Conservation (phyloP, 2,113 vertebrate species). For the Pipa parva region DNA sequence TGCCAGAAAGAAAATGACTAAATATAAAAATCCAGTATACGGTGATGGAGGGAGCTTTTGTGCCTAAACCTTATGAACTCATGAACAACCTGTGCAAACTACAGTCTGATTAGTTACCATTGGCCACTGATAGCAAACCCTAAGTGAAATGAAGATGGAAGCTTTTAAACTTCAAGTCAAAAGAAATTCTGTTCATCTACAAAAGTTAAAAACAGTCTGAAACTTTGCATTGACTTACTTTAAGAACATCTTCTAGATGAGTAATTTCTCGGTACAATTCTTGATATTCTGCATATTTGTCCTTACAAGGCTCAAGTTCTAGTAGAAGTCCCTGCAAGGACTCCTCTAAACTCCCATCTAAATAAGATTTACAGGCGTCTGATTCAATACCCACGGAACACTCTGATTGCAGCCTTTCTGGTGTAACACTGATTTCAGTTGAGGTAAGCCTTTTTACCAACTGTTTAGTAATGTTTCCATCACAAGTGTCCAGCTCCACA, state of each 20-base stretch:
- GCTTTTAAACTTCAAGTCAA: no score
- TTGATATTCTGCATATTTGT: conserved; percentile 86
- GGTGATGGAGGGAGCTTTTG: no score
- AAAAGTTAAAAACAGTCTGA: conserved; percentile 17
- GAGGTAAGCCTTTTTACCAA: conserved; percentile 90
- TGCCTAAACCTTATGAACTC: no score
- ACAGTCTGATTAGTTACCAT: no score
- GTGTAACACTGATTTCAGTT: conserved; percentile 60
- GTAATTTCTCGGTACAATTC: conserved; percentile 89
- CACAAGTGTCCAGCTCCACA: conserved; percentile 86
- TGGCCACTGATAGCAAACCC: no score
- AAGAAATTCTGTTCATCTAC: background rate
- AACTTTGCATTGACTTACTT: conserved; percentile 69
- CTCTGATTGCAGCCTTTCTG: conserved; percentile 54
- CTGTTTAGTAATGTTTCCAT: conserved; percentile 89
- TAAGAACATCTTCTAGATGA: conserved; percentile 89
- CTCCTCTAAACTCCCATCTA: conserved; percentile 88
- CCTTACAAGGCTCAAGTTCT: conserved; percentile 80
- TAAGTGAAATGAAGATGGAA: no score
- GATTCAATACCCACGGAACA: conserved; percentile 70
- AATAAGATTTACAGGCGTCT: conserved; percentile 75
- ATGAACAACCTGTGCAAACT: no score
- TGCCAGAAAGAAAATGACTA: no score
- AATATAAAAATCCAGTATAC: no score
- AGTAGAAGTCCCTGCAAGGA: conserved; percentile 84